phyloP scores from a whole-genome alignment of 2,888 invertebrate genomes.

The Auanema sp. region DNA sequence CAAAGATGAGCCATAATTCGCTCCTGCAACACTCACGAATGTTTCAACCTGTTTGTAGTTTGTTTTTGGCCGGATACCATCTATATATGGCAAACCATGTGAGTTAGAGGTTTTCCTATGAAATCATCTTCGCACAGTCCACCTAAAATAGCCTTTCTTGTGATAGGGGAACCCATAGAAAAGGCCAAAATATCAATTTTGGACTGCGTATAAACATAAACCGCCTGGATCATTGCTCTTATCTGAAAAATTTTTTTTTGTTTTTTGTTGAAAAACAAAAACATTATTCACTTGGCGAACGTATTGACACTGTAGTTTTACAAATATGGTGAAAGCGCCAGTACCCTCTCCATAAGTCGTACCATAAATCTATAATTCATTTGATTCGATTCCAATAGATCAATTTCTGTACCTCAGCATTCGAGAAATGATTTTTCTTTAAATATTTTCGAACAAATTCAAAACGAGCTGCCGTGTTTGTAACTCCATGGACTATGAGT shows the following conservation, averaged over 20 bases:
- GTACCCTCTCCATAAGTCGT: conserved; percentile 20
- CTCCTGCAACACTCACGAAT: conserved; percentile 50
- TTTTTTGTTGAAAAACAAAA: too few species aligned
- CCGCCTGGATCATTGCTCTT: conserved; percentile 33
- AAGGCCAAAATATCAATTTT: conserved; percentile 34
- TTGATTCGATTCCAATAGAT: not conserved
- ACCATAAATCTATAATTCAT: conserved; percentile 6
- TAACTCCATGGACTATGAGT: conserved; percentile 20
- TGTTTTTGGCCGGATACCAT: not conserved
- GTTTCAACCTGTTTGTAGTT: conserved; percentile 30
- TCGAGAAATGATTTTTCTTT: conserved; percentile 5
- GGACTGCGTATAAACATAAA: conserved; percentile 35
- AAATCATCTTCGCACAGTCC: conserved; percentile 19
- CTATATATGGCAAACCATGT: conserved; percentile 12
- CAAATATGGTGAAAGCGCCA: conserved; percentile 8
- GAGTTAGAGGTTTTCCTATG: conserved; percentile 20
- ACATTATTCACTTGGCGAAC: conserved; percentile 15
- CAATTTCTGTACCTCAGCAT: conserved; percentile 8
- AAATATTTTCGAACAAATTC: conserved; percentile 17
- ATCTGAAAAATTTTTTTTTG: too few species aligned
- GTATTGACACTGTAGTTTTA: conserved; percentile 20
- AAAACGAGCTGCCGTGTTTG: conserved; percentile 15
- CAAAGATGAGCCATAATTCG: conserved; percentile 49
- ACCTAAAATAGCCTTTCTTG: conserved; percentile 30
- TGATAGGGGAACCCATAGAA: conserved; percentile 43